Evolutionary conservation across 2,888 invertebrate species (phyloP).

Genomic region (Eupithecia inturbata): DNA sequence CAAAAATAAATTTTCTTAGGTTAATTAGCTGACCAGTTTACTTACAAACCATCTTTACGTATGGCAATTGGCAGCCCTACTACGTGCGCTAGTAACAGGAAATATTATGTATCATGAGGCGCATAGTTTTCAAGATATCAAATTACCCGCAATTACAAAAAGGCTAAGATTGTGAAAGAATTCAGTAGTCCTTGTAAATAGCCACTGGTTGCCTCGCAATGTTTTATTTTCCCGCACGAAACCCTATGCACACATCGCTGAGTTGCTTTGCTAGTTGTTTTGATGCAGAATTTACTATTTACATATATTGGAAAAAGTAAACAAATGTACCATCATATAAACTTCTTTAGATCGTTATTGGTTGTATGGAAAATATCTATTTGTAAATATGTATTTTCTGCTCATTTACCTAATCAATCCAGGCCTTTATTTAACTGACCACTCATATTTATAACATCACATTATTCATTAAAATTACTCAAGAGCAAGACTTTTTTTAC

Average conservation of each 20-base stretch:
- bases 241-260: background rate
- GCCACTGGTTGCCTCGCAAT: background rate
- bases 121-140: constrained; percentile 20
- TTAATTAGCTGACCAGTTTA: background rate
- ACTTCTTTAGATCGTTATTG: background rate
- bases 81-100: constrained; percentile 16
- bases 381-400: background rate
- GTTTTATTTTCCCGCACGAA: constrained; percentile 2
- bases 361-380: background rate
- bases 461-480: background rate
- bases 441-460: background rate
- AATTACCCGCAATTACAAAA: constrained; percentile 13
- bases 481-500: background rate
- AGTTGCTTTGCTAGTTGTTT: background rate
- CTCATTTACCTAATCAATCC: background rate
- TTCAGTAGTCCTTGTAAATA: constrained; percentile 15
- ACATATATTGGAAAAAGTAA: background rate
- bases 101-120: constrained; percentile 26
- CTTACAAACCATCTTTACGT: constrained; percentile 8
- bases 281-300: background rate
- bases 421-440: background rate
- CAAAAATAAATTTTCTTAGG: background rate
- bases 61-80: background rate
- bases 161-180: constrained; percentile 9
- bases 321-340: background rate